phyloP scores from a whole-genome alignment of 2,113 vertebrate genomes.

The Leucosticte australis region DNA sequence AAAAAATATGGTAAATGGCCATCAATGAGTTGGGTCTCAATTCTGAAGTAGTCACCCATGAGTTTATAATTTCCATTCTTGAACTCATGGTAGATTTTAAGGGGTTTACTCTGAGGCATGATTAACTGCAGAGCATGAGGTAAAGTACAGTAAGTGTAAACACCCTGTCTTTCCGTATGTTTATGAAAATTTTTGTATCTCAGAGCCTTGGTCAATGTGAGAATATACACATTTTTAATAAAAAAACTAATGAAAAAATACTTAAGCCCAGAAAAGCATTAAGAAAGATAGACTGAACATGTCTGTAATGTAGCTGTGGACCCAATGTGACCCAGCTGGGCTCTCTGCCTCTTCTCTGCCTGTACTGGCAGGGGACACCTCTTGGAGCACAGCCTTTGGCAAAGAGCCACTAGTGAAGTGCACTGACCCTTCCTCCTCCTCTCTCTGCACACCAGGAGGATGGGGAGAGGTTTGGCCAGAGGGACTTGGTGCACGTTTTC shows the following conservation, averaged over 20 bases:
- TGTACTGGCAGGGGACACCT: background rate
- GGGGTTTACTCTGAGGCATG: background rate
- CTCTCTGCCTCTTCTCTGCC: background rate
- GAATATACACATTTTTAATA: background rate
- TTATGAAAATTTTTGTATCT: background rate
- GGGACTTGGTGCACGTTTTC: background rate
- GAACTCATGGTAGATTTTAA: background rate
- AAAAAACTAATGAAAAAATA: background rate
- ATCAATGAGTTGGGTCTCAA: background rate
- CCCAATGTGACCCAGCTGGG: rapidly evolving
- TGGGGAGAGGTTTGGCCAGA: background rate
- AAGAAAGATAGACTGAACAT: background rate
- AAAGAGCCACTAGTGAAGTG: background rate
- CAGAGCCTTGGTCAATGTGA: background rate
- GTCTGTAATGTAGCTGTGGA: background rate
- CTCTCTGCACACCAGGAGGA: background rate
- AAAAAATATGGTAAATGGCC: background rate
- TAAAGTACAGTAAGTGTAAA: background rate
- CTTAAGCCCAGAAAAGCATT: background rate
- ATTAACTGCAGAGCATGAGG: background rate
- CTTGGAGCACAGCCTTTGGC: background rate
- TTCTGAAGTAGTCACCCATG: background rate
- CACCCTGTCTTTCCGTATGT: background rate
- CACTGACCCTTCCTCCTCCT: background rate
- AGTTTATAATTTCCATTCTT: background rate